Percentiles rank a stretch among this genome's conserved stretches.
phyloP scores from a whole-genome alignment of 1,140 invertebrate species.

The Drosophila mauritiana region DNA sequence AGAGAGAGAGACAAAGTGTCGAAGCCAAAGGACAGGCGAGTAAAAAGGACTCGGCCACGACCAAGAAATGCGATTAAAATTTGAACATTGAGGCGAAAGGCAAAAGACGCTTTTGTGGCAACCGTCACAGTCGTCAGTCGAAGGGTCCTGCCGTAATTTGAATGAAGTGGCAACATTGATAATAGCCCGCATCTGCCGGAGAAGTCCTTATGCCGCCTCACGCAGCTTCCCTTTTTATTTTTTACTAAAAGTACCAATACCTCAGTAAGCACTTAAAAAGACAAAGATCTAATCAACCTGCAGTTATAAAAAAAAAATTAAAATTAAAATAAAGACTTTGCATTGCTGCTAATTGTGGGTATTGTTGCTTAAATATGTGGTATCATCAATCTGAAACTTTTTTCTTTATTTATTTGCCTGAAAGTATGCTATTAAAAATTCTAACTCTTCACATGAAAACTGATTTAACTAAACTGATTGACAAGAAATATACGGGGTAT shows the following conservation, averaged over 20 bases:
- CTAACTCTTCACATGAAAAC: too few relatives aligned
- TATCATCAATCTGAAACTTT: too few relatives aligned
- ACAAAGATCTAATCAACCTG: too few relatives aligned
- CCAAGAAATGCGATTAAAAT: constrained; percentile 81
- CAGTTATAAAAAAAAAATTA: too few relatives aligned
- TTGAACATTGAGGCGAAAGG: constrained; percentile 71
- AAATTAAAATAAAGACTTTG: too few relatives aligned
- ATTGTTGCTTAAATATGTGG: too few relatives aligned
- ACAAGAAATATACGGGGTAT: too few relatives aligned
- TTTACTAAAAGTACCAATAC: neutral
- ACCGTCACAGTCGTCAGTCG: constrained; percentile 26
- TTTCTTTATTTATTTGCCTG: too few relatives aligned
- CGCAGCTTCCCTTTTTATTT: constrained; percentile 21
- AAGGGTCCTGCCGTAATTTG: constrained; percentile 66
- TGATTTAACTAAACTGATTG: too few relatives aligned
- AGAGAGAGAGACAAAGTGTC: constrained; percentile 1
- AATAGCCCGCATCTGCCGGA: constrained; percentile 52
- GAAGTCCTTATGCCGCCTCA: constrained; percentile 5
- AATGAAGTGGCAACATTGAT: constrained; percentile 78
- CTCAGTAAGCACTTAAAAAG: too few relatives aligned
- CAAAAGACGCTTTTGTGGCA: constrained; percentile 66
- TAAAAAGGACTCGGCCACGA: constrained; percentile 44
- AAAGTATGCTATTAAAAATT: too few relatives aligned
- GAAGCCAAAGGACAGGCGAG: constrained; percentile 47
- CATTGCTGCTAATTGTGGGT: too few relatives aligned